Evolutionary conservation across 2,797 vertebrate species (phyloP), one percentile per base, ranked within the genome.

Genomic region (Halcyon smyrnensis): DNA sequence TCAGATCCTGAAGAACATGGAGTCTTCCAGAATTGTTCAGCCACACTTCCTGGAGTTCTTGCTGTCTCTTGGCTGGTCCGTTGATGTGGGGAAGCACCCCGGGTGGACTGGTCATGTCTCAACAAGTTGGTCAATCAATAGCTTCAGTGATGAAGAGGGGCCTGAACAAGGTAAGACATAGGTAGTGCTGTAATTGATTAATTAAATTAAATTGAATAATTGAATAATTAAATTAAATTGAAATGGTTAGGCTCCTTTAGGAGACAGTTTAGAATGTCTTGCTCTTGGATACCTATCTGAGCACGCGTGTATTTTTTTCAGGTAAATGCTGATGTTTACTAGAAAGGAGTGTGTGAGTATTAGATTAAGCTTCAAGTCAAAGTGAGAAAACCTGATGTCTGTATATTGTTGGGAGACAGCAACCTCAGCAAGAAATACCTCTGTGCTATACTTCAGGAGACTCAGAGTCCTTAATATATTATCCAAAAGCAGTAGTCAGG

Each of bases 91-190:
- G n/a, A 98, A 96, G 69, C 99, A 99, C 93, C 99, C 98, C 15
- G 99, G 99, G 10, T 99, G 98, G 98, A 98, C 98, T 12, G 99
- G 99, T 15, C 98, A 99, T 4, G 97, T 98, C 54, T 99, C 99
- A n/a, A 99, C 99, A 60, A 99, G 99, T 96, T 99, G 99, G 99
- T 99, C 99, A 76, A 98, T 99, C 91, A 99, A 99, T 94, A 98
- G 97, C 91, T 98, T 98, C 43, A 98, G 97, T 32, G 98, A 99
- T 76, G 97, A 96, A 76, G 98, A 98, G 79, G 98, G 97, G 65
- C 59, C 97, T 45, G 98, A 98, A 46, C 98, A 98, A 96, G 99
- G 99, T 99, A 95, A 98, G 82, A n/a, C 4, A 2, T 3, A 53
- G 21, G 39, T 50, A 62, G 51, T 54, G 12, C 24, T 68, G 57